Percentiles rank a stretch among this genome's conserved stretches.
Conservation (phyloP, 1,140 invertebrate genomes). For the Caligus rogercresseyi region DNA sequence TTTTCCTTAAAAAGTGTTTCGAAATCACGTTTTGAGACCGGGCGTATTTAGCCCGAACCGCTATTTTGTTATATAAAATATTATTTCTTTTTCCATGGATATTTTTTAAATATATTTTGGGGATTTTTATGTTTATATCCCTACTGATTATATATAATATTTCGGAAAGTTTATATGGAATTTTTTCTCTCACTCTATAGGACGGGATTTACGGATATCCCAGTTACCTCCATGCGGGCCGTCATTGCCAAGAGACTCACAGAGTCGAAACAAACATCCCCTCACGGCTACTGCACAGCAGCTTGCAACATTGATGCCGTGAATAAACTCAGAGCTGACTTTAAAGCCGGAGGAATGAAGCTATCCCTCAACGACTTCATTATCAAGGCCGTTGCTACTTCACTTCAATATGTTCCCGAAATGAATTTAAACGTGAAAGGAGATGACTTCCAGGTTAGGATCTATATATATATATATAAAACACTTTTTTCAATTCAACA, state of each 20-base stretch:
- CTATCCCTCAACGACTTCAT: conserved; percentile 48
- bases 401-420: conserved; percentile 38
- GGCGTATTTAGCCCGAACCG: no score
- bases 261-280: conserved; percentile 36
- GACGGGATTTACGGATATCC: conserved; percentile 28
- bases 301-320: conserved; percentile 38
- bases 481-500: no score
- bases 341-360: conserved; percentile 30
- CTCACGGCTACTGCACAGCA: conserved; percentile 43
- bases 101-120: background rate
- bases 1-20: no score
- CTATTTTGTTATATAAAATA: no score
- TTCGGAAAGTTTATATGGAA: no score
- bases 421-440: conserved; percentile 32
- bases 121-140: background rate
- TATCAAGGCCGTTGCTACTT: conserved; percentile 41
- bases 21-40: no score
- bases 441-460: conserved; percentile 5
- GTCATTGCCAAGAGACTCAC: conserved; percentile 40
- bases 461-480: no score
- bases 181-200: no score
- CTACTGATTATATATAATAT: no score
- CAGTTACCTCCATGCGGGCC: conserved; percentile 30
- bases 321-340: conserved; percentile 28
- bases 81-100: background rate